Conservation (phyloP, 2,113 vertebrate genomes). For the Scomber colias region DNA sequence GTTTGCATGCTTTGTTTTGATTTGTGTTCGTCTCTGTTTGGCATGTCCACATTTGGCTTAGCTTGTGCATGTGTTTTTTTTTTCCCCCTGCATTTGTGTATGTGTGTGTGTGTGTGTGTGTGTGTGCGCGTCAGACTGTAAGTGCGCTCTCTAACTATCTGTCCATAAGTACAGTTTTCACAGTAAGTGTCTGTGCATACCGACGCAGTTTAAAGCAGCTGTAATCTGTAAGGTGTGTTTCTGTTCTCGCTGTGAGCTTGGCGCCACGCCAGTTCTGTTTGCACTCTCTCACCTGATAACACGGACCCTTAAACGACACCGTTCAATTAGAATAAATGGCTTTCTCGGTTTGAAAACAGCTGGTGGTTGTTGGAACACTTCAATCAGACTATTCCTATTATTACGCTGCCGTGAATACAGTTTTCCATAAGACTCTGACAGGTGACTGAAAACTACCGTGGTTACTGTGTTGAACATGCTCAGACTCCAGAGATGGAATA, state of each 20-base stretch:
- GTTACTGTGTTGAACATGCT: not conserved
- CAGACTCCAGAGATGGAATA: conserved; percentile 3
- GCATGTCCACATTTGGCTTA: conserved; percentile 74
- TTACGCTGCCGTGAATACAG: conserved; percentile 36
- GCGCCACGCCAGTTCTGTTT: conserved; percentile 54
- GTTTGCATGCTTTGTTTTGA: conserved; percentile 80
- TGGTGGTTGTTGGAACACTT: conserved; percentile 37
- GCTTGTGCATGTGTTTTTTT: conserved; percentile 36
- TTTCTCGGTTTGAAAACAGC: conserved; percentile 39
- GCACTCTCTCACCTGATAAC: conserved; percentile 35
- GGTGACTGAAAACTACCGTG: conserved; percentile 35
- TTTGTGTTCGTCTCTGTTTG: conserved; percentile 77
- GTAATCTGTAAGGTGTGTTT: conserved; percentile 18
- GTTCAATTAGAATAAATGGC: conserved; percentile 60
- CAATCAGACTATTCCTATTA: conserved; percentile 36
- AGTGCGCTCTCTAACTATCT: conserved; percentile 1
- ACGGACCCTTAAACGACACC: conserved; percentile 46
- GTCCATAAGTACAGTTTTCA: conserved; percentile 22
- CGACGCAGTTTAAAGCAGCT: conserved; percentile 31
- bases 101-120: conserved; percentile 8
- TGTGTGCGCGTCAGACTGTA: conserved; percentile 9
- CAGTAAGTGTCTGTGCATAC: conserved; percentile 33
- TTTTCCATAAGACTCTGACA: conserved; percentile 26
- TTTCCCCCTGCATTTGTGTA: not conserved
- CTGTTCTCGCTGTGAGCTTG: conserved; percentile 34